Base-by-base conservation (phyloP, 2,797 vertebrate genomes). In the Siniperca undulata region DNA sequence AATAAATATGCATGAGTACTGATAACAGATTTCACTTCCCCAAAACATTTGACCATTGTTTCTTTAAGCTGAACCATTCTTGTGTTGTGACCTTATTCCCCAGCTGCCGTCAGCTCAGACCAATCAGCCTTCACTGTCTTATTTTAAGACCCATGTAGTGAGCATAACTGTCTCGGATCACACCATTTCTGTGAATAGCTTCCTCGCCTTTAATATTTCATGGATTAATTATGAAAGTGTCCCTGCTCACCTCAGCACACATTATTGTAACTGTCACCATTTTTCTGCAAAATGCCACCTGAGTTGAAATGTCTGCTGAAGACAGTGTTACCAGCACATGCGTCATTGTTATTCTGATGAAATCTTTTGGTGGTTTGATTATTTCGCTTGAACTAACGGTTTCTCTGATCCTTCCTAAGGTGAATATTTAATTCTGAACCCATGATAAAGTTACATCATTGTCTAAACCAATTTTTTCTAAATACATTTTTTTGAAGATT, bases 131-230 rank as follows among this genome's bases (percentile, higher is more conserved):
- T 70, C 34, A 20, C n/a, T 61, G 30, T 59, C 48, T 78, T 56
- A 64, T 61, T 85, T 79, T 74, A 76, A 74, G 74, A 56, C 55
- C 64, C 11, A 2, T 38, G 58, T 56, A 66, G 52, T 66, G 73
- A 81, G 48, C 27, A 69, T 36, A 65, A 82, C 50, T 61, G 44
- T 53, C 59, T 83, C 60, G 81, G 76, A 83, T 90, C 71, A 81
- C 58, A 65, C 66, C 70, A 58, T 69, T 48, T 62, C 62, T 82
- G 34, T 50, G 38, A 90, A 78, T 77, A 80, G 64, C 36, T 60
- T 80, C 34, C 55, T 70, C 8, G 42, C 42, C 52, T 77, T 89
- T 70, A 83, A 89, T 84, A 76, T 89, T 84, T 85, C 64, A 91
- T 84, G 64, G 76, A 82, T 77, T 81, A 62, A 81, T 89, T 88